A percentile compares a stretch with the other conserved stretches of the same genome.
phyloP scores from a whole-genome alignment of 2,797 vertebrate genomes.

The Paratrypauchen microcephalus region DNA sequence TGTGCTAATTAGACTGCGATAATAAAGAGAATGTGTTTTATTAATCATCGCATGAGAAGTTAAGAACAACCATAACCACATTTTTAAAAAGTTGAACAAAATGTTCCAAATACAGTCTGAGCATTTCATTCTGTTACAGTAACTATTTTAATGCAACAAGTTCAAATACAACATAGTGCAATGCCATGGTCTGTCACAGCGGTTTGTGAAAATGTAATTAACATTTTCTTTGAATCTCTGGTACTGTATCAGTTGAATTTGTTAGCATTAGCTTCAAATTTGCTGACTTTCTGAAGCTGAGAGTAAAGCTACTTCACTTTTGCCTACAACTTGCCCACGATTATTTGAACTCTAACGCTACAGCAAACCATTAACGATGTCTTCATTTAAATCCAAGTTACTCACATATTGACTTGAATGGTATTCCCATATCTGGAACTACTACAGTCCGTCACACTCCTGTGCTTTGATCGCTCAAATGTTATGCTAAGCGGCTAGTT shows the following conservation, averaged over 20 bases:
- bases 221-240: too few relatives aligned
- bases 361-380: not conserved
- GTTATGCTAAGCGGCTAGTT: slow-evolving; percentile 41
- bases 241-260: slow-evolving; percentile 20
- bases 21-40: too few relatives aligned
- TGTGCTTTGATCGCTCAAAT: not conserved
- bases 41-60: not conserved
- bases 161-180: not conserved
- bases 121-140: not conserved
- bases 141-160: not conserved
- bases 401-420: slow-evolving; percentile 55
- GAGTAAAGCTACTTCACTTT: slow-evolving; percentile 9
- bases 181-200: not conserved
- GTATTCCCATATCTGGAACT: not conserved
- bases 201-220: slow-evolving; percentile 22
- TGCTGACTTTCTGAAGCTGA: slow-evolving; percentile 27
- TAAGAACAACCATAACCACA: not conserved
- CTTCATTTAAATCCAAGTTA: not conserved
- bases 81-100: not conserved
- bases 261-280: slow-evolving; percentile 42
- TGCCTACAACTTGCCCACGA: not conserved
- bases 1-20: not conserved
- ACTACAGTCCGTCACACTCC: not conserved
- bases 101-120: not conserved
- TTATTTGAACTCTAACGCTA: fast-evolving